These are phyloP conservation scores for Linnaemya tessellans DNA, from an alignment of 2,888 invertebrate genomes.

Conservation along the genomic window DNA sequence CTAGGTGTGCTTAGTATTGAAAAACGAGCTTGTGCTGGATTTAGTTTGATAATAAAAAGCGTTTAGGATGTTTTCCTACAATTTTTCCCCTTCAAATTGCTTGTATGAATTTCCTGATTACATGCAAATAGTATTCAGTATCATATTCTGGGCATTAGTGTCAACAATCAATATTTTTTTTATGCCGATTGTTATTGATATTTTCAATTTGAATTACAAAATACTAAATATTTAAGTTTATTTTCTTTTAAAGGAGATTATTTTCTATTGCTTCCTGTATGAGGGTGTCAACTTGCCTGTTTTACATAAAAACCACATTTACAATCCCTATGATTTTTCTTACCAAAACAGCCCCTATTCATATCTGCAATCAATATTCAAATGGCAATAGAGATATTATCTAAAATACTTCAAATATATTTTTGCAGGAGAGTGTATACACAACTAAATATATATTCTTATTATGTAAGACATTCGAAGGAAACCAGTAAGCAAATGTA, in stretches of 20 bases:
- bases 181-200: background rate
- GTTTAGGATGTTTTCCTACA: too few species aligned
- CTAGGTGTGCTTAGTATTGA: too few species aligned
- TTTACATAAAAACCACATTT: background rate
- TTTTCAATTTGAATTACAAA: conserved; percentile 7
- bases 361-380: conserved; percentile 39
- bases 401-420: background rate
- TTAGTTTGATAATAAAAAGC: too few species aligned
- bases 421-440: background rate
- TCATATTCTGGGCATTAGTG: background rate
- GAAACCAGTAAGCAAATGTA: background rate
- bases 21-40: too few species aligned
- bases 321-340: background rate
- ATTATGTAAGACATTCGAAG: background rate
- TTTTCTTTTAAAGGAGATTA: background rate
- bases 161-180: background rate
- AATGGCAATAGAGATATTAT: conserved; percentile 27
- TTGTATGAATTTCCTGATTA: too few species aligned
- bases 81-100: too few species aligned
- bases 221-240: background rate
- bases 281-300: background rate
- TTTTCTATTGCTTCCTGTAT: background rate
- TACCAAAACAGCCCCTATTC: background rate
- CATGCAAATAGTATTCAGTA: background rate
- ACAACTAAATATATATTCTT: background rate